phyloP scores from a whole-genome alignment of 2,797 vertebrate species.

The Menidia menidia region DNA sequence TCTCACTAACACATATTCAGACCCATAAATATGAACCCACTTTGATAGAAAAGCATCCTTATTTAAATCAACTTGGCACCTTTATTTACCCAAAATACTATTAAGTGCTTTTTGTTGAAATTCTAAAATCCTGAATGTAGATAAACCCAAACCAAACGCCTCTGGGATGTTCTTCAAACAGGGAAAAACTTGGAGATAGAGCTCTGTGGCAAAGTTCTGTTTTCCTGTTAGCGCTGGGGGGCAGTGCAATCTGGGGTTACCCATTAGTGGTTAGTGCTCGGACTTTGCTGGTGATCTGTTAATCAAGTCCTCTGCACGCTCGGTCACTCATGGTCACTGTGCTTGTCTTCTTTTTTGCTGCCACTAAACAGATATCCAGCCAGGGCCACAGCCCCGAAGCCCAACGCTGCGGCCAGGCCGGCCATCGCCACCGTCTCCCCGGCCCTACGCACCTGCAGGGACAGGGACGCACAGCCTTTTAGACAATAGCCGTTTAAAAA shows the following conservation, averaged over 20 bases:
- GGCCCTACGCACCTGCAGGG: slow-evolving; percentile 71
- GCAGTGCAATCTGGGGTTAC: slow-evolving; percentile 13
- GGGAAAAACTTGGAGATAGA: neutral
- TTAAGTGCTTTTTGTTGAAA: slow-evolving; percentile 3
- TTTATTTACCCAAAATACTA: neutral
- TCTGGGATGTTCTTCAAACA: neutral
- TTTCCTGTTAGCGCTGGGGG: neutral
- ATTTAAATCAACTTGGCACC: slow-evolving; percentile 10
- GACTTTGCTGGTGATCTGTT: slow-evolving; percentile 45
- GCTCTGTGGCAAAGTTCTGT: neutral
- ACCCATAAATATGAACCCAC: neutral
- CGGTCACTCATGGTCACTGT: slow-evolving; percentile 55
- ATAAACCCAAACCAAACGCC: neutral
- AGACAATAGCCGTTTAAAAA: neutral
- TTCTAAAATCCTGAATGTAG: neutral
- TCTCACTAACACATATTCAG: neutral
- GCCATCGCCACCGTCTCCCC: slow-evolving; percentile 29
- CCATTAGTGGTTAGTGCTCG: neutral
- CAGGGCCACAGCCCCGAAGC: slow-evolving; percentile 47
- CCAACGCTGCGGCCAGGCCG: slow-evolving; percentile 19
- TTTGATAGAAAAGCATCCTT: slow-evolving; percentile 21
- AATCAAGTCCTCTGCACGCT: neutral
- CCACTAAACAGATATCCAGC: slow-evolving; percentile 51
- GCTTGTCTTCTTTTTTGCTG: slow-evolving; percentile 62
- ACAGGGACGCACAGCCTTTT: neutral